Evolutionary conservation across 2,113 vertebrate genomes (phyloP), one percentile per base, ranked within the genome.

Genomic region (Upupa epops): DNA sequence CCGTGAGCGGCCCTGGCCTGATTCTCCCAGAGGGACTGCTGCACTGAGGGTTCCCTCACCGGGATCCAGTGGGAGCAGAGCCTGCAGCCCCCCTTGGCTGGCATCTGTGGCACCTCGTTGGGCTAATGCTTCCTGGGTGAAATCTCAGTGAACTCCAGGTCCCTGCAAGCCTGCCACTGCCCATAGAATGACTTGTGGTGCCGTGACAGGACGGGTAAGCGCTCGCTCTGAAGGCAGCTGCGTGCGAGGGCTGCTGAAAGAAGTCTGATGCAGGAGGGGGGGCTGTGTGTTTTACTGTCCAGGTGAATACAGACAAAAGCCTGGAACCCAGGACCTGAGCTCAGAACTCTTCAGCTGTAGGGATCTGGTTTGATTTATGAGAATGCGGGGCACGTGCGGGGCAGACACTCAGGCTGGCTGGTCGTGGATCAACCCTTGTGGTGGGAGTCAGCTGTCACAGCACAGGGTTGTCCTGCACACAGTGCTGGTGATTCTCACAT

Each of bases 11-110:
- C 93, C 95, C 1, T 60, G 68, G 64, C 48, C 91, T 96, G 94
- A 93, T 85, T 91, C 95, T 97, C 96, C 96, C 97, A 95, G 91
- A 70, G 96, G 96, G 96, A 97, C 92, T 31, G 58, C 76, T 90
- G 86, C 66, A 88, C 86, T 91, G 96, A 96, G 92, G 91, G 93
- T 95, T 97, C 95, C 93, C 92, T 97, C 94, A 77, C 74, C 93
- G 93, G 93, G 88, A 89, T 88, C 61, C 28, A 76, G 86, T 4
- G 2, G 78, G 45, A 93, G 72, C 3, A 1, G 94, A 83, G 95
- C 63, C 78, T 76, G 49, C 79, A 90, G 54, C 73, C 88, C 86
- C 65, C 76, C 60, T 65, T 90, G 89, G 81, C 79, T 87, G 87
- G 88, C 22, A 21, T 92, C 92, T 8, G 22, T 49, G 84, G 61